phyloP scores from a whole-genome alignment of 2,113 vertebrate species.

The Isurus oxyrinchus region DNA sequence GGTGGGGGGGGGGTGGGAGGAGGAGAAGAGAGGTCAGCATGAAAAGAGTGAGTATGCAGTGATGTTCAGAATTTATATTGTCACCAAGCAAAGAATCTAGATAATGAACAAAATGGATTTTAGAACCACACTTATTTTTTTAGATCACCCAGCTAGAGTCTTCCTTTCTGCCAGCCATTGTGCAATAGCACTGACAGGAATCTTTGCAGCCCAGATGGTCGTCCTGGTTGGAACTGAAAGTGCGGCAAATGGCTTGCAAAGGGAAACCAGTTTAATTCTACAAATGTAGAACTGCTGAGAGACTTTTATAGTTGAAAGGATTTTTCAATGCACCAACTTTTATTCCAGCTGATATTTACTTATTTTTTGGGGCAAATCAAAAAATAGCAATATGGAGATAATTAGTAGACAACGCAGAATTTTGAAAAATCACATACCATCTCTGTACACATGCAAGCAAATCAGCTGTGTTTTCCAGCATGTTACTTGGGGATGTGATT shows the following conservation, averaged over 20 bases:
- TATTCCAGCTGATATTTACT: background rate
- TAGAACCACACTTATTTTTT: background rate
- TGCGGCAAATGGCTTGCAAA: background rate
- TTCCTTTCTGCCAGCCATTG: background rate
- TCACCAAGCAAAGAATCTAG: background rate
- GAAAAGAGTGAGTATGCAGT: background rate
- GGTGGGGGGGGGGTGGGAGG: no score
- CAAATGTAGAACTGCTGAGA: background rate
- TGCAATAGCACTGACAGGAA: background rate
- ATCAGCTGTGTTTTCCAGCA: background rate
- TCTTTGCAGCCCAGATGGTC: background rate
- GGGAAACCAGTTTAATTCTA: background rate
- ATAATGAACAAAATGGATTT: background rate
- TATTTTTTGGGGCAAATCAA: background rate
- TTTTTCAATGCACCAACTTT: background rate
- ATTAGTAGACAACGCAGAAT: background rate
- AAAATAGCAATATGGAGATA: background rate
- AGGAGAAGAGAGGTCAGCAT: background rate
- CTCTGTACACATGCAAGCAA: background rate
- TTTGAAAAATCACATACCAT: background rate
- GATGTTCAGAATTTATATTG: background rate
- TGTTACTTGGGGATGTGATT: background rate
- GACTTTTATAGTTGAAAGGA: background rate
- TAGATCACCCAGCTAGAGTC: background rate
- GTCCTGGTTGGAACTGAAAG: background rate